A percentile compares a stretch with the other conserved stretches of the same genome.
phyloP scores from a whole-genome alignment of 2,888 invertebrate genomes.

The Drosophila borborema region DNA sequence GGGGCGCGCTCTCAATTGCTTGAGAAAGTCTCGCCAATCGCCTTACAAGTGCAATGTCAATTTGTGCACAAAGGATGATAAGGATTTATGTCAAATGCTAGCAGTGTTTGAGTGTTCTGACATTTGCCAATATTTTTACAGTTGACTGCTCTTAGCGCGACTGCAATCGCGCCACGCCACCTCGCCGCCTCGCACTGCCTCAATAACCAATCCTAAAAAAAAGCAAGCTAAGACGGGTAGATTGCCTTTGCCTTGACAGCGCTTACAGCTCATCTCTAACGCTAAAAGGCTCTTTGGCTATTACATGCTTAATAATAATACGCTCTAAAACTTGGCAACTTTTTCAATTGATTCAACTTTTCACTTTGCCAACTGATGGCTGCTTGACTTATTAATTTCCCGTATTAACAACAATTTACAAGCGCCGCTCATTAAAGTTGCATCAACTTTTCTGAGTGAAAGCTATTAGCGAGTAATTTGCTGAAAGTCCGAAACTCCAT shows the following conservation, averaged over 20 bases:
- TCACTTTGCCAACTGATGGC: slow-evolving; percentile 58
- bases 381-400: slow-evolving; percentile 75
- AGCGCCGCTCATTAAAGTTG: slow-evolving; percentile 70
- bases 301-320: slow-evolving; percentile 27
- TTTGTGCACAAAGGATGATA: slow-evolving; percentile 80
- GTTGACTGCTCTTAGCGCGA: slow-evolving; percentile 61
- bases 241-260: not conserved
- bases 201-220: too few relatives aligned
- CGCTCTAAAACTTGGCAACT: slow-evolving; percentile 40
- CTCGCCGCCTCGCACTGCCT: not conserved
- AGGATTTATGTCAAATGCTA: slow-evolving; percentile 77
- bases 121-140: slow-evolving; percentile 72
- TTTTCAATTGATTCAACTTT: slow-evolving; percentile 54
- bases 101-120: slow-evolving; percentile 66
- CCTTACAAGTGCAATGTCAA: slow-evolving; percentile 79
- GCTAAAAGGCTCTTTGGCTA: slow-evolving; percentile 5
- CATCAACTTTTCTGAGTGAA: slow-evolving; percentile 46
- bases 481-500: slow-evolving; percentile 41
- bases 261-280: not conserved
- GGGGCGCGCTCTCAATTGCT: slow-evolving; percentile 31
- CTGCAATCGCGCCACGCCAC: slow-evolving; percentile 39
- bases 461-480: slow-evolving; percentile 58
- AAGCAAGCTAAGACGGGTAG: not conserved
- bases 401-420: slow-evolving; percentile 62
- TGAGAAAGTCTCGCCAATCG: slow-evolving; percentile 65